Evolutionary conservation across 2,888 invertebrate genomes (phyloP), one percentile per base, ranked within the genome.

Genomic region (Lepidocyrtoides sp.): DNA sequence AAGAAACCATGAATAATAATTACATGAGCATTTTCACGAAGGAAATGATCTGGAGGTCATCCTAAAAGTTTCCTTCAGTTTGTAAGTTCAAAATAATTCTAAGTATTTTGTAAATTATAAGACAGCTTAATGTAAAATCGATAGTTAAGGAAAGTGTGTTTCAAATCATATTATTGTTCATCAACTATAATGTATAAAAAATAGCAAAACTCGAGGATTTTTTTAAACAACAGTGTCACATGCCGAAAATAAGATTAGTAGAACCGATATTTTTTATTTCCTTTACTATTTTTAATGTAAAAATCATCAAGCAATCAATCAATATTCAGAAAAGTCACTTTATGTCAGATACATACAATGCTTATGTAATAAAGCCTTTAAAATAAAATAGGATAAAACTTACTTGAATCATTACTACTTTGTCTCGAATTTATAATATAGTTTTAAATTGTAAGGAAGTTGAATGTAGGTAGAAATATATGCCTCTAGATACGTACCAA

Each of bases 71-170:
- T 72, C 54, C 84, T 83, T 83, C 69, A 17, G 23, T 72, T 69
- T 84, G 84, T 84, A 84, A 84, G 84, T 84, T 84, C 84, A 84
- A 84, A 84, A 14, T 84, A 84, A 57, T 32, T 63, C 54, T 84
- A 84, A 84, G 84, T 72, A 29, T 29, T 63, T 5, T 83, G 51
- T 48, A 51, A 83, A 10, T 75, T 48, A 26, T 12, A 51, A 12
- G 20, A 44, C 72, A 72, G 72, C 69, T 72, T 72, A 72, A 72
- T 14, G 0, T 29, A 17, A 41, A 44, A 48, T 36, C 36, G n/a
- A n/a, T 36, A 36, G 20, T n/a, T 7, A 72, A 36, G n/a, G 3
- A 69, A 69, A 32, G 5, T 48, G 26, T 54, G 17, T 36, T 69
- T 36, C n/a, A 41, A 66, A 36, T 3, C 66, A 60, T 36, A 66